Conservation (phyloP, 2,797 vertebrate species). For the Malurus leucopterus region DNA sequence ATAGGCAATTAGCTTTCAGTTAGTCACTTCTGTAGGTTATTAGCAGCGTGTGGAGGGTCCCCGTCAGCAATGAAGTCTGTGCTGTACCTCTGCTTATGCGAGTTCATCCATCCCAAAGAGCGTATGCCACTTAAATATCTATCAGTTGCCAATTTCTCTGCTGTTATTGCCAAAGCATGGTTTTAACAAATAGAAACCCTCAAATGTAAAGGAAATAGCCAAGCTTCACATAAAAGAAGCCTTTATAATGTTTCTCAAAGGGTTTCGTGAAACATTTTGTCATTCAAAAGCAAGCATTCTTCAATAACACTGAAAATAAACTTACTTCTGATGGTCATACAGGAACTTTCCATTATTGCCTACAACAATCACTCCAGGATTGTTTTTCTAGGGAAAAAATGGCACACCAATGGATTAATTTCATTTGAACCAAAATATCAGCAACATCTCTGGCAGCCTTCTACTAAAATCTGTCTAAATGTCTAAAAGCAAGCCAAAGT, state of each 20-base stretch:
- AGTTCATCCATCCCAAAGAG: neutral
- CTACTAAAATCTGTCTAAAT: neutral
- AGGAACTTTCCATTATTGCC: conserved; percentile 92
- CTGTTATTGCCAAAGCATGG: neutral
- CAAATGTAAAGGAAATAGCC: neutral
- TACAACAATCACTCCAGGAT: conserved; percentile 88
- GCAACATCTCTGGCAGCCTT: neutral
- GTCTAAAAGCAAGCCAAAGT: neutral
- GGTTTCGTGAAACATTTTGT: neutral
- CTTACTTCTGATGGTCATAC: conserved; percentile 91
- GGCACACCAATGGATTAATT: neutral
- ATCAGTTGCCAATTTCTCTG: neutral
- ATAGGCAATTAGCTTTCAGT: neutral
- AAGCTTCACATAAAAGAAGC: neutral
- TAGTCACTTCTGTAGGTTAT: neutral
- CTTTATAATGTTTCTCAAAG: neutral
- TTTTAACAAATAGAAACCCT: neutral
- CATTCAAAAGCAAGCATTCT: neutral
- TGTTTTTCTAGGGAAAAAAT: conserved; percentile 88
- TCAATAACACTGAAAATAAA: neutral
- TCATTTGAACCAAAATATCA: neutral
- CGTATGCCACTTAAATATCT: neutral
- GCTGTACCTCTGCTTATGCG: neutral
- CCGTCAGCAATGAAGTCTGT: neutral
- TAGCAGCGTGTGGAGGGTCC: neutral